phyloP scores from a whole-genome alignment of 2,888 invertebrate genomes.

The Athalia rosae region DNA sequence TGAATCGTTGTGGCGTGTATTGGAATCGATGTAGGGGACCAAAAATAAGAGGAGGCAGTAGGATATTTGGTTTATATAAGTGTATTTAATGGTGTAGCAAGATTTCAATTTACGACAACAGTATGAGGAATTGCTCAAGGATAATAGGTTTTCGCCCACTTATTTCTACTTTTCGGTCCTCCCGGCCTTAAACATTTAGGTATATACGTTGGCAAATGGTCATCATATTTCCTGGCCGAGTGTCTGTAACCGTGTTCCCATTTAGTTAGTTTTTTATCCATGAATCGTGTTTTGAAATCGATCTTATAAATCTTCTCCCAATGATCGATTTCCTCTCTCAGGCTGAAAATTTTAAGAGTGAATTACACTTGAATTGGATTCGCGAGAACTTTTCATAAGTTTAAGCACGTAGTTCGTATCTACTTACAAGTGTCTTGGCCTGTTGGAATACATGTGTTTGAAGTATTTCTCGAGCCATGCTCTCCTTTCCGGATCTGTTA shows the following conservation, averaged over 20 bases:
- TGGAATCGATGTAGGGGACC: not conserved
- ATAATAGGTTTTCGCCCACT: conserved; percentile 82
- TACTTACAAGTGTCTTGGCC: conserved; percentile 76
- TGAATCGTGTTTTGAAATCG: conserved; percentile 79
- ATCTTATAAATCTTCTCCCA: conserved; percentile 92
- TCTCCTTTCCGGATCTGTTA: conserved; percentile 81
- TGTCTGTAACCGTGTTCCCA: conserved; percentile 78
- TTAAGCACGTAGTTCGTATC: not conserved
- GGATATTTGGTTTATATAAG: not conserved
- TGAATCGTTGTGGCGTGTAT: not conserved
- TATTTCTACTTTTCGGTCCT: conserved; percentile 78
- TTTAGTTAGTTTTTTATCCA: conserved; percentile 82
- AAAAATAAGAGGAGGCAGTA: not conserved
- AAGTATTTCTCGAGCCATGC: conserved; percentile 82
- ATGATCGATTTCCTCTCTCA: conserved; percentile 82
- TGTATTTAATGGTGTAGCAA: conserved; percentile 14
- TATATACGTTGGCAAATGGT: conserved; percentile 82
- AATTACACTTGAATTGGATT: not conserved
- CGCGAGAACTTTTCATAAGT: not conserved
- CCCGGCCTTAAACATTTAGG: conserved; percentile 80
- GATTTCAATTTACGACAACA: conserved; percentile 2
- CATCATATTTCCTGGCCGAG: conserved; percentile 79
- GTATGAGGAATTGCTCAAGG: conserved; percentile 71
- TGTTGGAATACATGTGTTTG: conserved; percentile 82
- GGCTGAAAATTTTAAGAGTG: conserved; percentile 58